phyloP scores from a whole-genome alignment of 2,888 invertebrate species.

The Parnassius smintheus region DNA sequence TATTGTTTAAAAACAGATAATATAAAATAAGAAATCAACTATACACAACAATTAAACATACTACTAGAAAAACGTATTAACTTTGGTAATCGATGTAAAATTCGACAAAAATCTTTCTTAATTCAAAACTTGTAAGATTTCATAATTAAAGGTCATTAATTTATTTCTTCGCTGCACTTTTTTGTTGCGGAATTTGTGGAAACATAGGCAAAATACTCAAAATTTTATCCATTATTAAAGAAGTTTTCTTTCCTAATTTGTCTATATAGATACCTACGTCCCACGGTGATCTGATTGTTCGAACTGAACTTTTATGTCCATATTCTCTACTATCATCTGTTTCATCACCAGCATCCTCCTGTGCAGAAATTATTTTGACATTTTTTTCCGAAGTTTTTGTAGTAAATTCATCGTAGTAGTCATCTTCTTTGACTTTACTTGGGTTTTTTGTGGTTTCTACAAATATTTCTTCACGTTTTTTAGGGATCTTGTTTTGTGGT shows the following conservation, averaged over 20 bases:
- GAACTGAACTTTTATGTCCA: conserved; percentile 35
- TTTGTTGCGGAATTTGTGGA: conserved; percentile 42
- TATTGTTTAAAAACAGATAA: too few relatives aligned
- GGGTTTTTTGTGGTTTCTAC: conserved; percentile 15
- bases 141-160: not conserved
- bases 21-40: too few relatives aligned
- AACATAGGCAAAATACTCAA: conserved; percentile 54
- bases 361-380: conserved; percentile 32
- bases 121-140: too few relatives aligned
- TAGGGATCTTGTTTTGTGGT: conserved; percentile 41
- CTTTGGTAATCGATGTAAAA: too few relatives aligned
- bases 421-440: conserved; percentile 11
- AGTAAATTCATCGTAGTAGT: conserved; percentile 53
- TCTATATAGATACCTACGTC: conserved; percentile 38
- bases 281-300: conserved; percentile 50
- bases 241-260: conserved; percentile 43
- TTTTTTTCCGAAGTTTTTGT: conserved; percentile 36
- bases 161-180: conserved; percentile 20
- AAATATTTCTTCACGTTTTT: conserved; percentile 16
- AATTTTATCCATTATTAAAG: conserved; percentile 40
- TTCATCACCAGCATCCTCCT: conserved; percentile 46
- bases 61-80: too few relatives aligned
- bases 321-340: conserved; percentile 48
- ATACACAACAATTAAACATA: too few relatives aligned
- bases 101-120: too few relatives aligned